Percentiles rank a stretch among this genome's conserved stretches.
Conservation (phyloP, 2,113 vertebrate genomes). For the Lepus timidus region DNA sequence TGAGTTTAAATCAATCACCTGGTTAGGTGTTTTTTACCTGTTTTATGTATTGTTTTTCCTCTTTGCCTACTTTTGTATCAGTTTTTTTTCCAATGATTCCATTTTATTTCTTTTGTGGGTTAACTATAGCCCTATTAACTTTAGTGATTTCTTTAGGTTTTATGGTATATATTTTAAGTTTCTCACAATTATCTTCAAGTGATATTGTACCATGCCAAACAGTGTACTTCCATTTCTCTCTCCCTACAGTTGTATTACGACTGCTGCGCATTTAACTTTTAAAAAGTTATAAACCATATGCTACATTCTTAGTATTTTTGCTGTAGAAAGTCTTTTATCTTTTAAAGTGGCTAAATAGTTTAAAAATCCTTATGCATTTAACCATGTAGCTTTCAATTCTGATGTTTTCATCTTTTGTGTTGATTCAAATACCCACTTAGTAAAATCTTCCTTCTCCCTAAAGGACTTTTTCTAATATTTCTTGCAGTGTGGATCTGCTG, state of each 20-base stretch:
- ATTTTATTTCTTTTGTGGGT: background rate
- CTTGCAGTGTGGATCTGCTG: background rate
- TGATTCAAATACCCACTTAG: background rate
- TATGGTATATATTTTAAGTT: background rate
- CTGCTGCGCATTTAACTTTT: background rate
- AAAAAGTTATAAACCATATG: background rate
- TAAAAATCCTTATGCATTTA: background rate
- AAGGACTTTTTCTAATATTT: background rate
- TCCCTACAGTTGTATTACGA: background rate
- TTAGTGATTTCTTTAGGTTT: background rate
- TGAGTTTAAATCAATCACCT: background rate
- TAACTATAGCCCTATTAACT: background rate
- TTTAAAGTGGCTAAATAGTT: background rate
- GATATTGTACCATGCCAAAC: background rate
- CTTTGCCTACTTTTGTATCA: background rate
- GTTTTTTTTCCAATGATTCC: background rate
- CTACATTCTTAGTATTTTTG: background rate
- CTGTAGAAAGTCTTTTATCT: background rate
- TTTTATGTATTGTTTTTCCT: background rate
- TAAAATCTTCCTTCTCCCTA: background rate
- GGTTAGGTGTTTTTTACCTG: background rate
- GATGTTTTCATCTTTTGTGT: background rate
- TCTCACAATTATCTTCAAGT: background rate
- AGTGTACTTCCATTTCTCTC: background rate
- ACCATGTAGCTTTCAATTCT: background rate